A percentile compares a stretch with the other conserved stretches of the same genome.
Evolutionary conservation across 2,888 invertebrate genomes (phyloP).

Genomic region (Phengaris alcon): DNA sequence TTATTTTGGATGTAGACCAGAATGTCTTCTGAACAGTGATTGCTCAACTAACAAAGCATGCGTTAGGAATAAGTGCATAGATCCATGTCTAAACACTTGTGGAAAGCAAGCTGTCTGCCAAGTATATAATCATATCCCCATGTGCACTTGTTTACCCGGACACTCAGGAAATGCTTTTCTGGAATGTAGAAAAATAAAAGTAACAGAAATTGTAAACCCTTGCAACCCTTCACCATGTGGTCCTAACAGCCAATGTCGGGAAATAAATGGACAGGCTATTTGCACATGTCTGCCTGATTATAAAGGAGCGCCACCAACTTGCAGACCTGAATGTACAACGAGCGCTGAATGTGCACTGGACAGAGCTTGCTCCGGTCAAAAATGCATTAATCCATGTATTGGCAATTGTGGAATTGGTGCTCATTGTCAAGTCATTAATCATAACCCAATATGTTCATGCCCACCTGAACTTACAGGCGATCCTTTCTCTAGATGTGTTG

Average conservation of each 20-base stretch:
- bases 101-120: constrained; percentile 86
- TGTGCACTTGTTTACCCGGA: constrained; percentile 80
- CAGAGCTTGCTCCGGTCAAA: constrained; percentile 84
- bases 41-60: constrained; percentile 86
- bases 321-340: constrained; percentile 85
- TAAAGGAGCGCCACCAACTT: constrained; percentile 84
- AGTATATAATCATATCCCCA: constrained; percentile 82
- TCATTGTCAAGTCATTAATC: constrained; percentile 85
- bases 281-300: constrained; percentile 84
- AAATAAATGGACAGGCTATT: constrained; percentile 83
- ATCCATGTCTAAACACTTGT: constrained; percentile 89
- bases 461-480: constrained; percentile 83
- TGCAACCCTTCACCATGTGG: constrained; percentile 87
- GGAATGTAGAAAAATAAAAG: constrained; percentile 74
- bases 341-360: constrained; percentile 84
- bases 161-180: constrained; percentile 85
- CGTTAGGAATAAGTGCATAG: constrained; percentile 84
- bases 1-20: constrained; percentile 87
- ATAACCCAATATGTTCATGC: constrained; percentile 86
- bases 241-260: constrained; percentile 84
- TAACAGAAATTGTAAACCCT: constrained; percentile 70
- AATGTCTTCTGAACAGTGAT: constrained; percentile 86
- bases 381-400: constrained; percentile 85
- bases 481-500: constrained; percentile 83
- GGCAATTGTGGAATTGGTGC: constrained; percentile 86